phyloP scores from a whole-genome alignment of 2,888 invertebrate species.

The Apoda limacodes region DNA sequence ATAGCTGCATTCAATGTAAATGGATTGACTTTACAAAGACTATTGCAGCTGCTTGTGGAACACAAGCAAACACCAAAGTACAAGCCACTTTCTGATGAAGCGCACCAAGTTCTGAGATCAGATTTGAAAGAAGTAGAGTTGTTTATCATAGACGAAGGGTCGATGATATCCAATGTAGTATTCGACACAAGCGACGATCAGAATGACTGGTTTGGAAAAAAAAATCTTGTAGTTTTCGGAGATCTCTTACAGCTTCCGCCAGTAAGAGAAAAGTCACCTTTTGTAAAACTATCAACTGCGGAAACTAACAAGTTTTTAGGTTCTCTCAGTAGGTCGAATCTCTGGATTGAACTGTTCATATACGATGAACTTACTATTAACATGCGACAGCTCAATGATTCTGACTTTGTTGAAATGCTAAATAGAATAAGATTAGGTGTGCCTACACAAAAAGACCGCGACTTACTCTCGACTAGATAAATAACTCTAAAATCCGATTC shows the following conservation, averaged over 20 bases:
- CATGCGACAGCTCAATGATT: conserved; percentile 18
- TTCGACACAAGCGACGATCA: conserved; percentile 24
- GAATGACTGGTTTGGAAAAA: conserved; percentile 28
- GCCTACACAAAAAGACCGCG: conserved; percentile 15
- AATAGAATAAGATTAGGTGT: conserved; percentile 23
- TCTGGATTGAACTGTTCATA: conserved; percentile 23
- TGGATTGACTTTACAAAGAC: conserved; percentile 24
- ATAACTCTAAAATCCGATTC: conserved; percentile 12
- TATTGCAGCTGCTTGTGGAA: conserved; percentile 22
- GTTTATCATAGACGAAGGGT: conserved; percentile 26
- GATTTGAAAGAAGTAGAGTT: conserved; percentile 23
- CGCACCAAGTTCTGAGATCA: conserved; percentile 18
- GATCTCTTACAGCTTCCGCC: conserved; percentile 31
- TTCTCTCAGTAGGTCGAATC: conserved; percentile 19
- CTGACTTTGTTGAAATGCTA: conserved; percentile 24
- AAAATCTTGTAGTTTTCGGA: conserved; percentile 26
- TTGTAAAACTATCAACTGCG: conserved; percentile 19
- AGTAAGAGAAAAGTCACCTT: conserved; percentile 24
- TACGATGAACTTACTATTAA: conserved; percentile 17
- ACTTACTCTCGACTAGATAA: conserved; percentile 19
- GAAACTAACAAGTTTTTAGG: conserved; percentile 22
- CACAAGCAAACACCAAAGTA: conserved; percentile 23
- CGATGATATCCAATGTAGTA: conserved; percentile 22
- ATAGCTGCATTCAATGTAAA: conserved; percentile 32
- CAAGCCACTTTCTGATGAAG: conserved; percentile 22